A percentile compares a stretch with the other conserved stretches of the same genome.
Evolutionary conservation across 1,140 invertebrate genomes (phyloP).

Genomic region (Drosophila kurseongensis): DNA sequence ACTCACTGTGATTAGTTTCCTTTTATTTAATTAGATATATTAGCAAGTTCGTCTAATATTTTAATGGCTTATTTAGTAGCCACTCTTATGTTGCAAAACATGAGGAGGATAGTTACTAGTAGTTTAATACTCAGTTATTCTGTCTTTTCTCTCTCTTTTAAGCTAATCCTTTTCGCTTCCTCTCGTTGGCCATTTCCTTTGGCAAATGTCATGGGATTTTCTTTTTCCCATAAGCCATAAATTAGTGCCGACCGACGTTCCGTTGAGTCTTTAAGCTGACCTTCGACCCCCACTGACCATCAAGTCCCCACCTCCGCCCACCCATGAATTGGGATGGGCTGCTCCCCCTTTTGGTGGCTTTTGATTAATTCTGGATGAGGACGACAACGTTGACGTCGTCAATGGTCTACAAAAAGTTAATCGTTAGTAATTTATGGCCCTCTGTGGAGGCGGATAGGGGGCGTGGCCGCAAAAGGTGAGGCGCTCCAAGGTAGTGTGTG

Average conservation of each 20-base stretch:
- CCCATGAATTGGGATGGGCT: not conserved
- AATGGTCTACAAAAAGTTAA: conserved; percentile 66
- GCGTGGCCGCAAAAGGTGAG: conserved; percentile 18
- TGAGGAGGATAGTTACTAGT: too few species aligned
- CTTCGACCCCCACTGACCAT: conserved; percentile 18
- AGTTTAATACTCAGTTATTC: not conserved
- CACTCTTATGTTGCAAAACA: too few species aligned
- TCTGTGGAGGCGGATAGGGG: conserved; percentile 20
- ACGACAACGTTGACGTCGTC: conserved; percentile 29
- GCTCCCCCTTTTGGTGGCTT: not conserved
- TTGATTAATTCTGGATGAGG: conserved; percentile 47
- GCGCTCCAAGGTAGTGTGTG: conserved; percentile 1
- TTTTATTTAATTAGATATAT: too few species aligned
- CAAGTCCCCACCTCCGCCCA: conserved; percentile 1
- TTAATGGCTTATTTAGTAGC: too few species aligned
- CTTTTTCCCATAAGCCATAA: conserved; percentile 30
- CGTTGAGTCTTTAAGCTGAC: conserved; percentile 44
- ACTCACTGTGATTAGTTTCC: too few species aligned
- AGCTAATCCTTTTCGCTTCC: conserved; percentile 20
- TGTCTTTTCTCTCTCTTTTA: not conserved
- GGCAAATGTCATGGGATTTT: conserved; percentile 30
- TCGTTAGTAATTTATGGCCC: conserved; percentile 75
- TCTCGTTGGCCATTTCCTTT: conserved; percentile 8
- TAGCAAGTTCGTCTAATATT: too few species aligned
- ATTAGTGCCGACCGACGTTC: conserved; percentile 35